Conservation (phyloP, 2,888 invertebrate genomes). For the Lobophora halterata region DNA sequence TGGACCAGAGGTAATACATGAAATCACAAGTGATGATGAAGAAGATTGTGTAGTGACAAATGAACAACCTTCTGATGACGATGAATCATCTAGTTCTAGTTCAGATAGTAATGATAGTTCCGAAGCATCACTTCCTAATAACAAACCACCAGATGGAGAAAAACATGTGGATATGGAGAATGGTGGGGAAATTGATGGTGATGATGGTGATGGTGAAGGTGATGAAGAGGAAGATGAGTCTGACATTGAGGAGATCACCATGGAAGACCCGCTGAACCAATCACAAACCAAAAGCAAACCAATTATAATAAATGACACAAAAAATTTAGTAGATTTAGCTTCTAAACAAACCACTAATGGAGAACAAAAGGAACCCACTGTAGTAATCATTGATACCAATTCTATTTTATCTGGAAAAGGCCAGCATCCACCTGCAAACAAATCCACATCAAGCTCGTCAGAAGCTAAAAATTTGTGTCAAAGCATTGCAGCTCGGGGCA, state of each 20-base stretch:
- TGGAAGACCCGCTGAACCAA: conserved; percentile 83
- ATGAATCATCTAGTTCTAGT: conserved; percentile 79
- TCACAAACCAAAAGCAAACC: conserved; percentile 59
- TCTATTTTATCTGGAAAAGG: conserved; percentile 77
- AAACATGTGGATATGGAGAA: conserved; percentile 79
- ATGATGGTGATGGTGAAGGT: conserved; percentile 81
- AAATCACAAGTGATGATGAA: conserved; percentile 78
- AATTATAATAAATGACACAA: conserved; percentile 88
- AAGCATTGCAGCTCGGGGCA: conserved; percentile 72
- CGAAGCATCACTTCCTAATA: conserved; percentile 74
- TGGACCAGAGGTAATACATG: conserved; percentile 71
- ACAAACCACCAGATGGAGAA: conserved; percentile 73
- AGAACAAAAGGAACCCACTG: conserved; percentile 85
- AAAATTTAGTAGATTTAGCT: conserved; percentile 85
- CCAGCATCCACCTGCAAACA: conserved; percentile 34
- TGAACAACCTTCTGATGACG: conserved; percentile 76
- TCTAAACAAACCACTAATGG: conserved; percentile 74
- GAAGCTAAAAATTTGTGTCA: conserved; percentile 70
- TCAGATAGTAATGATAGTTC: conserved; percentile 80
- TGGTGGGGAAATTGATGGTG: conserved; percentile 64
- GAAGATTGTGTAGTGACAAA: conserved; percentile 79
- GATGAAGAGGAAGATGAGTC: conserved; percentile 22
- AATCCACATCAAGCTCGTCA: conserved; percentile 38
- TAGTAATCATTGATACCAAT: conserved; percentile 93
- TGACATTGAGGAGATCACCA: conserved; percentile 79